Conservation (phyloP, 2,797 vertebrate species). For the Acrossocheilus fasciatus region DNA sequence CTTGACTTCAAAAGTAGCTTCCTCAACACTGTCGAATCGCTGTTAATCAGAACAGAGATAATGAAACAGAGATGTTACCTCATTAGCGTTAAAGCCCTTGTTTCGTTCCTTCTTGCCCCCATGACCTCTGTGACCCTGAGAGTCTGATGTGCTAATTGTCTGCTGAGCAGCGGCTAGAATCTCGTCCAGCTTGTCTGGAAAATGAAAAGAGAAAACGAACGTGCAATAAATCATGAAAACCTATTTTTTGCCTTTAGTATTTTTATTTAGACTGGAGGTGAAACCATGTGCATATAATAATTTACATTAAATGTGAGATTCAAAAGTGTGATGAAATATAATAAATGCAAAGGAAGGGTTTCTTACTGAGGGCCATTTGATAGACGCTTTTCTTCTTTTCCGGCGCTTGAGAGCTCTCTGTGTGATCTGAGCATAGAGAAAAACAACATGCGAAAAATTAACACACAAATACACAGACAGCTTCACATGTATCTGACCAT, state of each 20-base stretch:
- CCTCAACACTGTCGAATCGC: background rate
- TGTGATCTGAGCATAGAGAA: conserved; percentile 78
- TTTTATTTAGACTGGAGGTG: background rate
- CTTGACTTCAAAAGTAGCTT: conserved; percentile 16
- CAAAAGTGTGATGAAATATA: conserved; percentile 2
- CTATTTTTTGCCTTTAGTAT: background rate
- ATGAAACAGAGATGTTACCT: conserved; percentile 53
- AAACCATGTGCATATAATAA: background rate
- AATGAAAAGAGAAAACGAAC: conserved; percentile 19
- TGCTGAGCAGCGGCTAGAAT: conserved; percentile 94
- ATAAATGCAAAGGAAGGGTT: conserved; percentile 45
- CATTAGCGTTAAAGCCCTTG: conserved; percentile 73
- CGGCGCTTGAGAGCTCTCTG: conserved; percentile 83
- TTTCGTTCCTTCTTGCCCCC: conserved; percentile 81
- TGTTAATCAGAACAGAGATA: background rate
- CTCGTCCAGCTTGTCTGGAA: conserved; percentile 92
- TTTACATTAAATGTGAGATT: background rate
- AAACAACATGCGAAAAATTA: conserved; percentile 8
- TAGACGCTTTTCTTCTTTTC: conserved; percentile 96
- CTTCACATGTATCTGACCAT: background rate
- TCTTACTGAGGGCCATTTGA: conserved; percentile 95
- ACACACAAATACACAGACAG: background rate
- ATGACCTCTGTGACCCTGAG: conserved; percentile 84
- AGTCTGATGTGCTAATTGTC: conserved; percentile 89
- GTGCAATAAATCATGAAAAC: background rate